Conservation (phyloP, 2,113 vertebrate genomes). For the Aramus guarauna region DNA sequence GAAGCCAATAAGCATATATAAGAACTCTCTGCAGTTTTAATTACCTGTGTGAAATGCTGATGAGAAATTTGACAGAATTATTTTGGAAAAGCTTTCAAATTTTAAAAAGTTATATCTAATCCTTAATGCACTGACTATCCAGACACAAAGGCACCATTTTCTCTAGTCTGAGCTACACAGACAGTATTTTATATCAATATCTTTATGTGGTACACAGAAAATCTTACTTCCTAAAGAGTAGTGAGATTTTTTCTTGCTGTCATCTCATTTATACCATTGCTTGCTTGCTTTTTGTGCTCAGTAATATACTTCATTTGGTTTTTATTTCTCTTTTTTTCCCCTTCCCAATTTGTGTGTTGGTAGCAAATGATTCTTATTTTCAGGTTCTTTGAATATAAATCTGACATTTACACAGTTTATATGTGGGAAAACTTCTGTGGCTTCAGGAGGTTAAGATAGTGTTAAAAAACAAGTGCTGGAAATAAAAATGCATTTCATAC, state of each 20-base stretch:
- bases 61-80: background rate
- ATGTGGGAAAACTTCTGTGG: background rate
- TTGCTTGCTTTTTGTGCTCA: background rate
- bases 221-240: background rate
- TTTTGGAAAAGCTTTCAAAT: background rate
- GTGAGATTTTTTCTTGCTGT: background rate
- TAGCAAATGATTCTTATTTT: background rate
- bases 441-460: background rate
- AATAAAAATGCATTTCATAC: background rate
- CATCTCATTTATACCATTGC: background rate
- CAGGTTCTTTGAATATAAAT: background rate
- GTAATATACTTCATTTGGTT: background rate
- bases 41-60: background rate
- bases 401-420: background rate
- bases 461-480: background rate
- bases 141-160: background rate
- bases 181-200: background rate
- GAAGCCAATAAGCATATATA: background rate
- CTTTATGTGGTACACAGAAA: background rate
- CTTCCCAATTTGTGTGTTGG: background rate
- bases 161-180: background rate
- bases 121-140: background rate
- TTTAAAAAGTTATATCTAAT: background rate
- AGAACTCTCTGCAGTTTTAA: background rate
- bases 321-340: background rate